These are phyloP conservation scores for Papilio demoleus DNA, from an alignment of 2,888 invertebrate species.

Conservation along the genomic window DNA sequence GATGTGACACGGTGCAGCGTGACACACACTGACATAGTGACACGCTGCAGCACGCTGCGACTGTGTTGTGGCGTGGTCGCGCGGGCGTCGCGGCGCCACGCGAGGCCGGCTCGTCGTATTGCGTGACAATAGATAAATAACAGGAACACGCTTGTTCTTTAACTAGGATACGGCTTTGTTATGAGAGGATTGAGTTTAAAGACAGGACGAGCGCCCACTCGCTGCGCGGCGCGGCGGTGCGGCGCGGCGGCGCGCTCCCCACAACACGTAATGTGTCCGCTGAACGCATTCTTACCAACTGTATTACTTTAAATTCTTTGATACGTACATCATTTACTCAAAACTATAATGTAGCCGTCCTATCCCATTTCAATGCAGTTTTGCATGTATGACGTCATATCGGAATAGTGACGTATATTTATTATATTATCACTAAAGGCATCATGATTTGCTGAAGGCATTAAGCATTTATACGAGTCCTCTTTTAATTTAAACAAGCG, in stretches of 20 bases:
- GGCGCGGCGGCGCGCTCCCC: background rate
- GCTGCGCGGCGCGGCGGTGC: background rate
- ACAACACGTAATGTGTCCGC: background rate
- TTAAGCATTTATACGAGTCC: too few relatives aligned
- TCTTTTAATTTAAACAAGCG: too few relatives aligned
- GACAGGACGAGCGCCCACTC: constrained; percentile 17
- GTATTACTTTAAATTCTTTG: constrained; percentile 1
- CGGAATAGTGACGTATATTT: background rate
- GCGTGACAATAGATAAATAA: constrained; percentile 41
- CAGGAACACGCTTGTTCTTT: constrained; percentile 39
- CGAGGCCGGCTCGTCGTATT: constrained; percentile 25
- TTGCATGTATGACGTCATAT: background rate
- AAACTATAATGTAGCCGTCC: background rate
- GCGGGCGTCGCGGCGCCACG: constrained; percentile 21
- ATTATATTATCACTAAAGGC: too few relatives aligned
- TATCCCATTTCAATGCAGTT: background rate
- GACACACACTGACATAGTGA: background rate
- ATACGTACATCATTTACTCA: background rate
- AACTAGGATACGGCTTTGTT: constrained; percentile 40
- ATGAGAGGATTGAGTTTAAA: constrained; percentile 30
- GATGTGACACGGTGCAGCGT: constrained; percentile 38
- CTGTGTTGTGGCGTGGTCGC: constrained; percentile 25
- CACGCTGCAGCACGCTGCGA: constrained; percentile 17
- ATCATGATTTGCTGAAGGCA: background rate
- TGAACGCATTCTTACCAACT: constrained; percentile 18